Percentiles rank a stretch among this genome's conserved stretches.
Evolutionary conservation across 2,888 invertebrate genomes (phyloP).

Genomic region (Byasa hedistus): DNA sequence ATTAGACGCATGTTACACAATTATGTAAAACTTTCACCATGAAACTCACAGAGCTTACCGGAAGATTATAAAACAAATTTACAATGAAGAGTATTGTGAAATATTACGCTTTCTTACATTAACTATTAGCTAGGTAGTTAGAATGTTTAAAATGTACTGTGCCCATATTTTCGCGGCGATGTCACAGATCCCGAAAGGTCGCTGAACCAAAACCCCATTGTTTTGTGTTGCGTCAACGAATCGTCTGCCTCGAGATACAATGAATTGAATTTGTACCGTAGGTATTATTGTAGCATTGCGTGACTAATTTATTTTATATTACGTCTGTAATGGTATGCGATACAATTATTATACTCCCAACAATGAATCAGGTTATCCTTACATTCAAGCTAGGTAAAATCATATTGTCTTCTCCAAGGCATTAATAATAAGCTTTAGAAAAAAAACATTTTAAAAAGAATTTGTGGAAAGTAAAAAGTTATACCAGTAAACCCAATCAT

Average conservation of each 20-base stretch:
- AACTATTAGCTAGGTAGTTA: conserved; percentile 40
- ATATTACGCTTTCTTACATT: conserved; percentile 27
- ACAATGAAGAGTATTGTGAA: conserved; percentile 20
- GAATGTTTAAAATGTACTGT: conserved; percentile 56
- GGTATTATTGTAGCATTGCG: conserved; percentile 63
- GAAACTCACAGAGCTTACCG: not conserved
- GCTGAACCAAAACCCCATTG: conserved; percentile 74
- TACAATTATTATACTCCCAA: conserved; percentile 43
- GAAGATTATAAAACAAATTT: not conserved
- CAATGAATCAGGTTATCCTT: conserved; percentile 37
- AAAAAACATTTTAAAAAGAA: too few species aligned
- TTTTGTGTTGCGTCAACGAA: conserved; percentile 74
- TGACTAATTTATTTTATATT: conserved; percentile 59
- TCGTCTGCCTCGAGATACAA: conserved; percentile 68
- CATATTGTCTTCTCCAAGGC: not conserved
- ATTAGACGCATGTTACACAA: too few species aligned
- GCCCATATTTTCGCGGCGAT: conserved; percentile 73
- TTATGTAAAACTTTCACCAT: too few species aligned
- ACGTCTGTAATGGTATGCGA: conserved; percentile 46
- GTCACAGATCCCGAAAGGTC: conserved; percentile 76
- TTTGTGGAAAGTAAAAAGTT: too few species aligned
- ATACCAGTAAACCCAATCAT: too few species aligned
- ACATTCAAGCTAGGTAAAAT: conserved; percentile 8
- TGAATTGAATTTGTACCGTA: conserved; percentile 69
- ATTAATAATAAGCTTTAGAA: not conserved